Conservation (phyloP, 2,113 vertebrate genomes). For the Corynorhinus townsendii region DNA sequence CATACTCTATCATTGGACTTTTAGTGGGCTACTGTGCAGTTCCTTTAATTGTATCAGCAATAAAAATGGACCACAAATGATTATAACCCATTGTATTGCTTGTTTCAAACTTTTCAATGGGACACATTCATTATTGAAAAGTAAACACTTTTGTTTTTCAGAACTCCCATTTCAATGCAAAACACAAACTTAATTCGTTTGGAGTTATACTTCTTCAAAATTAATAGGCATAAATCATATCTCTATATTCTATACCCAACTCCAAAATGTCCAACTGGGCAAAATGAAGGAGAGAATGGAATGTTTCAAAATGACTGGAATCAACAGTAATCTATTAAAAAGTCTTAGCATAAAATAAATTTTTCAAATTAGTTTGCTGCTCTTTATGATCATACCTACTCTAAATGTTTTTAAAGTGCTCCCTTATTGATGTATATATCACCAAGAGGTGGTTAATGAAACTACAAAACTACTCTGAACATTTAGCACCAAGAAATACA, state of each 20-base stretch:
- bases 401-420: conserved; percentile 73
- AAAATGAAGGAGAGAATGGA: not conserved
- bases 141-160: not conserved
- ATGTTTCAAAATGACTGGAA: conserved; percentile 62
- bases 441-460: conserved; percentile 70
- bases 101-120: conserved; percentile 53
- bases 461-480: conserved; percentile 50
- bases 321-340: conserved; percentile 65
- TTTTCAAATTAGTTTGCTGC: conserved; percentile 58
- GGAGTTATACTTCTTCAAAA: conserved; percentile 49
- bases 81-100: conserved; percentile 57
- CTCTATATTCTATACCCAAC: not conserved
- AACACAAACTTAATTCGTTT: conserved; percentile 10
- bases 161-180: conserved; percentile 27
- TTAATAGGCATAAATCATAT: conserved; percentile 33
- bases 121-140: conserved; percentile 36
- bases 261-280: conserved; percentile 22
- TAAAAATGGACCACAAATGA: conserved; percentile 36
- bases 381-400: conserved; percentile 69
- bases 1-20: not conserved
- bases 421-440: conserved; percentile 77
- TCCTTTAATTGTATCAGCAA: conserved; percentile 55
- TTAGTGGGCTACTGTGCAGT: not conserved
- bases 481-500: conserved; percentile 74
- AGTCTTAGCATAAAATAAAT: conserved; percentile 71